These are phyloP conservation scores for Eulemur coronatus DNA, from an alignment of 2,797 vertebrate genomes.

Conservation along the genomic window DNA sequence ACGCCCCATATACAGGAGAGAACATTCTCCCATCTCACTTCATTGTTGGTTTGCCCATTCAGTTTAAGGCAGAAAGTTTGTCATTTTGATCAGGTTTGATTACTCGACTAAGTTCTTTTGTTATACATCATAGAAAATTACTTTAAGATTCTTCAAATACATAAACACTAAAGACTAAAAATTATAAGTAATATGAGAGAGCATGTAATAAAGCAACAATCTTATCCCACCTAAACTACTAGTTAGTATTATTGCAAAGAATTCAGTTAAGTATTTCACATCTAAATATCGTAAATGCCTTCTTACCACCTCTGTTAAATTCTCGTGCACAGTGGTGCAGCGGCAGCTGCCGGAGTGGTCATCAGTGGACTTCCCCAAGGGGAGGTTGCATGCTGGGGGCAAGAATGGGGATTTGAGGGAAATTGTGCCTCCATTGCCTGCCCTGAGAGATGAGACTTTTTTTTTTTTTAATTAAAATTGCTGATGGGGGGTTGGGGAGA, in stretches of 20 bases:
- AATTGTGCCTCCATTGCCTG: not conserved
- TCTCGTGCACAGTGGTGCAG: no score
- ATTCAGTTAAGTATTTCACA: not conserved
- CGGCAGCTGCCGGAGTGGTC: no score
- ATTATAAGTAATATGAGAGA: not conserved
- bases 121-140: not conserved
- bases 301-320: not conserved
- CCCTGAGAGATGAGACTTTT: not conserved
- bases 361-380: not conserved
- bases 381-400: fast-evolving
- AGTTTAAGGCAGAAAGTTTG: not conserved
- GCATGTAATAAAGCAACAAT: not conserved
- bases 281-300: not conserved
- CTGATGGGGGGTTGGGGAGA: not conserved
- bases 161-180: not conserved
- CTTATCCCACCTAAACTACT: not conserved
- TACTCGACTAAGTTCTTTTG: not conserved
- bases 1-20: not conserved
- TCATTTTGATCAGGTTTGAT: not conserved
- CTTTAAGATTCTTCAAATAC: not conserved
- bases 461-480: not conserved
- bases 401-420: not conserved
- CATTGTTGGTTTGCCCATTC: not conserved
- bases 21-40: not conserved
- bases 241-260: not conserved